Evolutionary conservation across 2,797 vertebrate genomes (phyloP).

Genomic region (Myotis findleyi): DNA sequence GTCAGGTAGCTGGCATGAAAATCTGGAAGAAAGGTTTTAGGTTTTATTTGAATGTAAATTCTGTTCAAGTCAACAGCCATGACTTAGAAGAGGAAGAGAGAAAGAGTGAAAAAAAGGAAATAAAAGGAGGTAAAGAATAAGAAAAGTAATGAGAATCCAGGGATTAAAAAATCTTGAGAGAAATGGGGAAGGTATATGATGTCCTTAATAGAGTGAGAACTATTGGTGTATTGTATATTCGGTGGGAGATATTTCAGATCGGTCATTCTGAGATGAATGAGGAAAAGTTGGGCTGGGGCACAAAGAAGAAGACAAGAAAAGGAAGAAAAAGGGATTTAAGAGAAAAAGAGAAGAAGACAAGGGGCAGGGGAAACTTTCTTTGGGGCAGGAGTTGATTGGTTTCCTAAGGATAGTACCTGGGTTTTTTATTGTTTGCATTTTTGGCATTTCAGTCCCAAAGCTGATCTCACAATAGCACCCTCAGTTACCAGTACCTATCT

Average conservation of each 20-base stretch:
- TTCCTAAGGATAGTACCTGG: background rate
- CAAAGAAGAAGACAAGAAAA: background rate
- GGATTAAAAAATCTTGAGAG: background rate
- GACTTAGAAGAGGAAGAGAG: background rate
- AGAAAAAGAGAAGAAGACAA: background rate
- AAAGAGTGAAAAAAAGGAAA: background rate
- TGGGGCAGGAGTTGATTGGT: background rate
- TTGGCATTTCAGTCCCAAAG: background rate
- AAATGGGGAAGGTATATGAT: background rate
- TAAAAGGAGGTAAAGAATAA: background rate
- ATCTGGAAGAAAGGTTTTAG: background rate
- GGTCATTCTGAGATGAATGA: background rate
- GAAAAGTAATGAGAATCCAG: background rate
- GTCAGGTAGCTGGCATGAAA: background rate
- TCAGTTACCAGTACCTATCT: background rate
- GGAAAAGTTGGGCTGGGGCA: background rate
- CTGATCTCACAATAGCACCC: background rate
- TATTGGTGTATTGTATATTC: background rate
- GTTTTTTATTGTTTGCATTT: constrained; percentile 12
- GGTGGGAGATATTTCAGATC: background rate
- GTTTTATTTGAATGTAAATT: constrained; percentile 54
- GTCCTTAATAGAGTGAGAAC: background rate
- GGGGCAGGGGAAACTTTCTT: background rate
- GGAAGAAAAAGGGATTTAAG: background rate
- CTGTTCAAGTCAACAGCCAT: background rate